These are phyloP conservation scores for Theristicus caerulescens DNA, from an alignment of 2,113 vertebrate genomes.

Conservation along the genomic window DNA sequence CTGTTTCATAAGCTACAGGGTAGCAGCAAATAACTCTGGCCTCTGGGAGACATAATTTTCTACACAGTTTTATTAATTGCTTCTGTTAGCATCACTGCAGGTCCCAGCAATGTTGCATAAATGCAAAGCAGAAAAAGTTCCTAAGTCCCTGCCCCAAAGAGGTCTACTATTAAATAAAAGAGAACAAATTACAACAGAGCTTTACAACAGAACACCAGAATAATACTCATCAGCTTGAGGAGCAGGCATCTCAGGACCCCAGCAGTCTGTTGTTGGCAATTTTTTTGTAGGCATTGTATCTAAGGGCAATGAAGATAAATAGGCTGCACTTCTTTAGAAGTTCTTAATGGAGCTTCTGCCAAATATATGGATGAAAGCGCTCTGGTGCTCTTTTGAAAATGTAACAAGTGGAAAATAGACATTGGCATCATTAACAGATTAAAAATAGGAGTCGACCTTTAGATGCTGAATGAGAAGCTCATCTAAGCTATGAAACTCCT, in stretches of 20 bases:
- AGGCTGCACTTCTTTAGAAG: neutral
- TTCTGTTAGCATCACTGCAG: neutral
- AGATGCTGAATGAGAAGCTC: neutral
- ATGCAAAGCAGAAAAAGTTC: neutral
- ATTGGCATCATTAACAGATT: constrained; percentile 6
- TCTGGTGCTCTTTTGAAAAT: constrained; percentile 22
- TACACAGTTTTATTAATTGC: neutral
- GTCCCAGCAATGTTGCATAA: neutral
- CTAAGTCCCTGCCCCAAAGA: neutral
- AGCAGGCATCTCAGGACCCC: neutral
- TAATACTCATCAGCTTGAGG: neutral
- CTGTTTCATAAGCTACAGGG: neutral
- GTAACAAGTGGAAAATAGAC: constrained; percentile 47
- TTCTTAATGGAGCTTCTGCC: constrained; percentile 10
- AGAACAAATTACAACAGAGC: neutral
- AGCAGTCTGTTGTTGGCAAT: neutral
- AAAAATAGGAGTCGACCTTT: constrained; percentile 26
- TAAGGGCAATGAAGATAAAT: constrained; percentile 29
- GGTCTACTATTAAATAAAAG: neutral
- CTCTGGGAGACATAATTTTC: neutral
- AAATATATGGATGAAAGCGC: constrained; percentile 28
- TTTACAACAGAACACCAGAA: constrained; percentile 21
- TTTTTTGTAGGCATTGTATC: constrained; percentile 28
- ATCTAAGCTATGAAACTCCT: neutral
- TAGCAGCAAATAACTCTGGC: neutral